Conservation (phyloP, 30 jellyfish, hydroid and myxozoan species). For the Hydractinia echinata region DNA sequence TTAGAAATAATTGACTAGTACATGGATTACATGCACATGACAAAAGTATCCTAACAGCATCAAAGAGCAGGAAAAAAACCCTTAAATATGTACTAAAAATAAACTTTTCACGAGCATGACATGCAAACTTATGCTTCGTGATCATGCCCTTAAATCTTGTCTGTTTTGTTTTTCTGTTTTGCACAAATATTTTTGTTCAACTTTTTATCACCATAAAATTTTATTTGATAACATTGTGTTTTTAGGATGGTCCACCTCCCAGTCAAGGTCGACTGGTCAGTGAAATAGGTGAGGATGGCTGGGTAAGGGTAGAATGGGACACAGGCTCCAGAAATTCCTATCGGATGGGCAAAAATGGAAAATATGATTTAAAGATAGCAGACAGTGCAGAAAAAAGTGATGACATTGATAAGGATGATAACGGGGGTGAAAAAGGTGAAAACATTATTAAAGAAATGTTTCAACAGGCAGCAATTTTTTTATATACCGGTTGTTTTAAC, state of each 20-base stretch:
- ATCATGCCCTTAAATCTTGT: background rate
- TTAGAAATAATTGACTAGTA: too few relatives aligned
- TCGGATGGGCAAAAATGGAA: conserved; percentile 93
- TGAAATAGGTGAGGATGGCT: conserved; percentile 87
- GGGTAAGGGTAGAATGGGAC: conserved; percentile 97
- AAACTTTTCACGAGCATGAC: too few relatives aligned
- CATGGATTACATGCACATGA: too few relatives aligned
- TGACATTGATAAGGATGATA: conserved; percentile 20
- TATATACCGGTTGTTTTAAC: background rate
- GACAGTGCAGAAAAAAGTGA: conserved; percentile 1
- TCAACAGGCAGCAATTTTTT: too few relatives aligned
- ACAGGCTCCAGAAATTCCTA: conserved; percentile 80
- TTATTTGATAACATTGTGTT: background rate
- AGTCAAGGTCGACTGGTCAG: conserved; percentile 77
- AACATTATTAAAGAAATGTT: background rate
- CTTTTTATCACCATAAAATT: background rate
- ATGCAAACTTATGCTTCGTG: background rate
- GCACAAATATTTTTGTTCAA: background rate
- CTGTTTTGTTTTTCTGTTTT: background rate
- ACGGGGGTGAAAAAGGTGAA: conserved; percentile 13
- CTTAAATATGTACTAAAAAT: too few relatives aligned
- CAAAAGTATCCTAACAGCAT: too few relatives aligned
- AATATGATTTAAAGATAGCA: conserved; percentile 72
- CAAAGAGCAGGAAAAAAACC: too few relatives aligned
- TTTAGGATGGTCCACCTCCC: conserved; percentile 93